Conservation (phyloP, 2,888 invertebrate species). For the Ophion slaviceki region DNA sequence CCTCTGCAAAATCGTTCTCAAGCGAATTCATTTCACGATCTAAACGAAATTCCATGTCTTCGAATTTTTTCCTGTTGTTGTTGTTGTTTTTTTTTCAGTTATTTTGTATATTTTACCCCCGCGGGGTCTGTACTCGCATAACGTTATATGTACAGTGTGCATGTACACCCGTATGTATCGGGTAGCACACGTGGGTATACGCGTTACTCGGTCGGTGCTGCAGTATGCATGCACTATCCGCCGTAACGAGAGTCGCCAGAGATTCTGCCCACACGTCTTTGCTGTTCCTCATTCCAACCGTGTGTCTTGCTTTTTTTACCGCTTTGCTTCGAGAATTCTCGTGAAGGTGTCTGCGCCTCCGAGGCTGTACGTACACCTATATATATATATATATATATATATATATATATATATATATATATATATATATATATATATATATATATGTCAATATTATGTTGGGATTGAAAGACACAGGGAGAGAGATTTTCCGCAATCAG, state of each 20-base stretch:
- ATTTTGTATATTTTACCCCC: too few relatives aligned
- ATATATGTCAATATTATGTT: neutral
- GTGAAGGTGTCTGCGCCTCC: constrained; percentile 6
- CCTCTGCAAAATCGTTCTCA: too few relatives aligned
- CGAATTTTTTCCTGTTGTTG: too few relatives aligned
- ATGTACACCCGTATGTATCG: neutral
- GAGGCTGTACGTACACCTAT: neutral
- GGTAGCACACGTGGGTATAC: neutral
- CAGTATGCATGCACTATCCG: constrained; percentile 35
- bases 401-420: neutral
- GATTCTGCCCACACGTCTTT: constrained; percentile 50
- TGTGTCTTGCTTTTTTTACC: constrained; percentile 21
- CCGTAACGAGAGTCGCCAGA: constrained; percentile 7
- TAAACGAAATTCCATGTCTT: too few relatives aligned
- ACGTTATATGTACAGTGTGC: neutral
- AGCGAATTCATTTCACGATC: too few relatives aligned
- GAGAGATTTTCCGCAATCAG: constrained; percentile 52
- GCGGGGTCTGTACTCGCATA: too few relatives aligned
- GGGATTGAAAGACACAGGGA: neutral
- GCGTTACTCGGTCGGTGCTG: constrained; percentile 13
- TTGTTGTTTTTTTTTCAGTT: too few relatives aligned
- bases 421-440: constrained; percentile 1
- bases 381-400: neutral
- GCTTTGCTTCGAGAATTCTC: constrained; percentile 38
- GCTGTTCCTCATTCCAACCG: constrained; percentile 57